phyloP scores from a whole-genome alignment of 2,113 vertebrate species.

The Potamarius usumacintae region DNA sequence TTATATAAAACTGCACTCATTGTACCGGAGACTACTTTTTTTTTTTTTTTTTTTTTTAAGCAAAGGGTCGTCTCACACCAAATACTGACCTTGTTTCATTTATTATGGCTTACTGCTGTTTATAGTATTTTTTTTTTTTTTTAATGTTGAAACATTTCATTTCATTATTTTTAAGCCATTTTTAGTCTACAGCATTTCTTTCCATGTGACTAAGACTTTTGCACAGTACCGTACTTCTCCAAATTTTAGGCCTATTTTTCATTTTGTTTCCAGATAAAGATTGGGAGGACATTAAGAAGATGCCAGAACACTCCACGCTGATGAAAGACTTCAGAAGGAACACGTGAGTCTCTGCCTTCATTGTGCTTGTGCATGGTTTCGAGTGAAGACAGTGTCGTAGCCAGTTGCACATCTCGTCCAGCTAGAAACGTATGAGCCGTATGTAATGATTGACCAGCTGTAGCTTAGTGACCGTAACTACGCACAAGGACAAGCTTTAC shows the following conservation, averaged over 20 bases:
- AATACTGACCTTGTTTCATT: too few species aligned
- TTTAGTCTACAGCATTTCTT: too few species aligned
- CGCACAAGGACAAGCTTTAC: not conserved
- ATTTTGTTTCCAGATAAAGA: constrained; percentile 85
- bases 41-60: too few species aligned
- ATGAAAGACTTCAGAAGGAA: constrained; percentile 99
- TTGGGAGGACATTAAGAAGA: constrained; percentile 99
- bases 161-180: too few species aligned
- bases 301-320: constrained; percentile 98
- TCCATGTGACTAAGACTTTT: too few species aligned
- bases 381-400: too few species aligned
- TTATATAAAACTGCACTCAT: too few species aligned
- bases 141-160: too few species aligned
- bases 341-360: constrained; percentile 79
- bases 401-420: not conserved
- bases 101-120: too few species aligned
- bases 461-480: not conserved
- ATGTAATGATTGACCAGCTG: not conserved
- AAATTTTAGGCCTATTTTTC: not conserved
- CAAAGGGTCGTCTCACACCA: too few species aligned
- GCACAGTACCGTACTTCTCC: not conserved
- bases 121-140: too few species aligned
- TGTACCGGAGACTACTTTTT: too few species aligned
- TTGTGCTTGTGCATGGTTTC: not conserved
- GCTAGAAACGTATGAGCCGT: not conserved